phyloP scores from a whole-genome alignment of 2,888 invertebrate genomes.

The Apodemia mormo region DNA sequence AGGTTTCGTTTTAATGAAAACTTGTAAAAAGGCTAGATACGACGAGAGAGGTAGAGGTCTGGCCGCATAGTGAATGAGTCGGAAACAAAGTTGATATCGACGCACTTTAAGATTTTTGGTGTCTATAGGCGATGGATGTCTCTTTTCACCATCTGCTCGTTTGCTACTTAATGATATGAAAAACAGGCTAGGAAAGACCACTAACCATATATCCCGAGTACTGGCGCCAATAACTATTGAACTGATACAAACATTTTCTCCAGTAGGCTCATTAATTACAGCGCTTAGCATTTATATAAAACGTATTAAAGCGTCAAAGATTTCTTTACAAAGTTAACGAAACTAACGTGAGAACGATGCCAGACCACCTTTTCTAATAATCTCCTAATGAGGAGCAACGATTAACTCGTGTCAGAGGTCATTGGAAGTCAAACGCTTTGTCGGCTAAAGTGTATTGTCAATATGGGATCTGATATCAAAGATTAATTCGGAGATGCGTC shows the following conservation, averaged over 20 bases:
- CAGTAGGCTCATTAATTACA: neutral
- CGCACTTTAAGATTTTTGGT: too few relatives aligned
- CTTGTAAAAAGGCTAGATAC: too few relatives aligned
- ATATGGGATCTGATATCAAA: conserved; percentile 36
- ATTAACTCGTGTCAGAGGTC: conserved; percentile 52
- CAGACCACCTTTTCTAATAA: conserved; percentile 33
- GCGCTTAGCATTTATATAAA: neutral
- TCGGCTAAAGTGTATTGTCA: conserved; percentile 45
- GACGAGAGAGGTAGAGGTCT: too few relatives aligned
- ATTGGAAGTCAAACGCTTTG: conserved; percentile 52
- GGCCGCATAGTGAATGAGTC: too few relatives aligned
- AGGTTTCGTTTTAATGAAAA: too few relatives aligned
- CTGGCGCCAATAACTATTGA: neutral
- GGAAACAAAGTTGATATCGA: too few relatives aligned
- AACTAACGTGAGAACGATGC: conserved; percentile 37
- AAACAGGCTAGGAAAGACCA: too few relatives aligned
- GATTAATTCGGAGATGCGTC: conserved; percentile 31
- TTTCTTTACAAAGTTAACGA: conserved; percentile 8
- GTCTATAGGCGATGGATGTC: too few relatives aligned
- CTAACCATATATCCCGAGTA: neutral
- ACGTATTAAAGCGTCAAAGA: neutral
- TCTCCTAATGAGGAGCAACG: conserved; percentile 51
- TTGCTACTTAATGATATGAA: too few relatives aligned
- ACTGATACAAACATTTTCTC: neutral
- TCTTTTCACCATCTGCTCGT: too few relatives aligned